Conservation (phyloP, 1,140 invertebrate species). For the Cepaea nemoralis region DNA sequence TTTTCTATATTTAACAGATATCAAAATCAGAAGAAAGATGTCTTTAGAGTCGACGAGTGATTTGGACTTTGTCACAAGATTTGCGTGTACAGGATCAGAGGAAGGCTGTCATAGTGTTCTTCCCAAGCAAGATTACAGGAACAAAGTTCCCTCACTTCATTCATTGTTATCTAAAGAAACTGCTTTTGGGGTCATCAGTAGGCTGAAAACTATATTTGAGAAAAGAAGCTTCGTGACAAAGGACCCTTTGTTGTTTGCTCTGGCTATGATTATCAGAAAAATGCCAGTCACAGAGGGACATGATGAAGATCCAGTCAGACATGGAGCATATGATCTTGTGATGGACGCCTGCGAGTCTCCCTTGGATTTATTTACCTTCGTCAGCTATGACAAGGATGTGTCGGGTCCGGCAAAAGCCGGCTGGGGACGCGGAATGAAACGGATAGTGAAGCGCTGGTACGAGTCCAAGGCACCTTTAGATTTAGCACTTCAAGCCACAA, state of each 20-base stretch:
- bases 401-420: slow-evolving; percentile 63
- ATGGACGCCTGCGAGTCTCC: slow-evolving; percentile 74
- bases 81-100: slow-evolving; percentile 27
- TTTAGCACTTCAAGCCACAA: slow-evolving; percentile 77
- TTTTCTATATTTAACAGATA: neutral
- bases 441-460: slow-evolving; percentile 77
- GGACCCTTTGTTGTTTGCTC: slow-evolving; percentile 61
- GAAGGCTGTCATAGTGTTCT: neutral
- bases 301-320: slow-evolving; percentile 70
- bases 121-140: neutral
- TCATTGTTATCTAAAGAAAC: slow-evolving; percentile 21
- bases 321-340: slow-evolving; percentile 74
- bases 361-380: slow-evolving; percentile 77
- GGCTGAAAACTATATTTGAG: slow-evolving; percentile 14
- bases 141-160: slow-evolving; percentile 16
- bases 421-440: slow-evolving; percentile 77
- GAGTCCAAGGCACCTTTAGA: slow-evolving; percentile 74
- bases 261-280: slow-evolving; percentile 76
- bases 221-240: slow-evolving; percentile 14
- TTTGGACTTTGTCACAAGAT: slow-evolving; percentile 14
- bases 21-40: neutral
- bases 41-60: neutral
- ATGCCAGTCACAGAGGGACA: slow-evolving; percentile 56
- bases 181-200: neutral
- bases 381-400: slow-evolving; percentile 75